Conservation (phyloP, 2,113 vertebrate species). For the Festucalex cinctus region DNA sequence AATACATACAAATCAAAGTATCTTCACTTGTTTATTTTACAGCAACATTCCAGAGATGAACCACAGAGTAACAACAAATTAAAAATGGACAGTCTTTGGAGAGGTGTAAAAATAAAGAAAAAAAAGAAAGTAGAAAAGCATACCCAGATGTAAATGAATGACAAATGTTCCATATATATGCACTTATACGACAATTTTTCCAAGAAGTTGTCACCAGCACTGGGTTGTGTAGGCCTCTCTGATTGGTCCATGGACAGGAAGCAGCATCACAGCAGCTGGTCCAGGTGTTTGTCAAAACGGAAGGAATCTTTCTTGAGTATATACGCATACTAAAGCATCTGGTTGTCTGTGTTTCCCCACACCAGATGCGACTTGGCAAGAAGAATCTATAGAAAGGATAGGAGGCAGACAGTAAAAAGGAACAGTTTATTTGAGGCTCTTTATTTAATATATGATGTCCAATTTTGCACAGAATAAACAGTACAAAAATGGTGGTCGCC, state of each 20-base stretch:
- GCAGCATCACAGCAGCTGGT: slow-evolving; percentile 65
- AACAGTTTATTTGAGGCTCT: slow-evolving; percentile 18
- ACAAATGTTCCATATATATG: slow-evolving; percentile 42
- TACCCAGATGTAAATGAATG: slow-evolving; percentile 39
- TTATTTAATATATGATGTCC: slow-evolving; percentile 42
- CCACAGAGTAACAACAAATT: slow-evolving; percentile 48
- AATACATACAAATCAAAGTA: slow-evolving; percentile 29
- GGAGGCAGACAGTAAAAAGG: slow-evolving; percentile 61
- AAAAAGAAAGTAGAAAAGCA: slow-evolving; percentile 19
- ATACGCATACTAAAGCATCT: slow-evolving; percentile 69
- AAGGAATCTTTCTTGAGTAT: slow-evolving; percentile 55
- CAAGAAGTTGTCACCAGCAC: slow-evolving; percentile 57
- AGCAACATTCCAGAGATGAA: slow-evolving; percentile 50
- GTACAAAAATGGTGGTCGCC: background rate
- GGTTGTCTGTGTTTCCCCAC: slow-evolving; percentile 62
- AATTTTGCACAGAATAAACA: slow-evolving; percentile 17
- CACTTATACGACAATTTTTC: slow-evolving; percentile 43
- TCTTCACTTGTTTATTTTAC: slow-evolving; percentile 64
- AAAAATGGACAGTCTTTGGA: slow-evolving; percentile 54
- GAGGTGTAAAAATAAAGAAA: slow-evolving; percentile 44
- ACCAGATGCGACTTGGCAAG: slow-evolving; percentile 63
- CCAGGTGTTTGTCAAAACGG: slow-evolving; percentile 65
- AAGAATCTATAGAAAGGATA: slow-evolving; percentile 75
- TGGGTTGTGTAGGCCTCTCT: slow-evolving; percentile 54
- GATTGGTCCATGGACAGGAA: slow-evolving; percentile 71